phyloP scores from a whole-genome alignment of 1,140 invertebrate genomes.

The Papilio polytes region DNA sequence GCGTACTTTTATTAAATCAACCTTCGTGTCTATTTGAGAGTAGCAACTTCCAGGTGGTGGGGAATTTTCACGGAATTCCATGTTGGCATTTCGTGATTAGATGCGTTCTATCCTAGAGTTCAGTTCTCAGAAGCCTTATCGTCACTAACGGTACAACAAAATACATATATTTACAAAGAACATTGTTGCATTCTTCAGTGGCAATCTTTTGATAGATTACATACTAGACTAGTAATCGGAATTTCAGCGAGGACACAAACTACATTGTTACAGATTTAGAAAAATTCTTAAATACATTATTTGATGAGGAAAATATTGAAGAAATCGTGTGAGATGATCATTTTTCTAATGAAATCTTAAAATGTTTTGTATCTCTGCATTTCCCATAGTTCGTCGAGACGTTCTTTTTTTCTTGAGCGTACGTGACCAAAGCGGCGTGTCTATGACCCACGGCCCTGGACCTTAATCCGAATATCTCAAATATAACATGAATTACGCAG shows the following conservation, averaged over 20 bases:
- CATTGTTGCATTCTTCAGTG: slow-evolving; percentile 1
- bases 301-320: neutral
- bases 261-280: neutral
- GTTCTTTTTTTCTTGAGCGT: slow-evolving; percentile 10
- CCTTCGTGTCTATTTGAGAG: slow-evolving; percentile 35
- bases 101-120: slow-evolving; percentile 39
- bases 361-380: slow-evolving; percentile 8
- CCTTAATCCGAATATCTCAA: slow-evolving; percentile 29
- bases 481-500: slow-evolving; percentile 8
- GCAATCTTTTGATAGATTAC: neutral
- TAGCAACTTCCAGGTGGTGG: slow-evolving; percentile 27
- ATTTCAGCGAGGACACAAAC: neutral
- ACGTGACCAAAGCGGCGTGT: slow-evolving; percentile 20
- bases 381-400: too few species aligned
- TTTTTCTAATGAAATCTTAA: neutral
- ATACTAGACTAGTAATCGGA: neutral
- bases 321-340: neutral
- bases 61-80: slow-evolving; percentile 44
- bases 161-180: slow-evolving; percentile 29
- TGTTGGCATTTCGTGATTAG: slow-evolving; percentile 37
- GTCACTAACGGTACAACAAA: neutral
- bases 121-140: slow-evolving; percentile 26
- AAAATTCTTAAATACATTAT: slow-evolving; percentile 9
- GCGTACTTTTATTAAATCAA: slow-evolving; percentile 41
- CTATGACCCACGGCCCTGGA: slow-evolving; percentile 25